Conservation (phyloP, 2,113 vertebrate genomes). For the human region GRCh38 chrY:4444001-4444500, state of each 20-base stretch:
- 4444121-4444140: no score
- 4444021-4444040: no score
- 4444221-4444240: neutral
- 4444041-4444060: no score
- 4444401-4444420: neutral
- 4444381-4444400: neutral
- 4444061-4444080: no score
- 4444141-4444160: no score
- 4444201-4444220: neutral
- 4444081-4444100: no score
- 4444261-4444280: neutral
- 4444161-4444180: neutral
- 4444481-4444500: neutral
- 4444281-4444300: neutral
- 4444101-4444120: no score
- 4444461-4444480: neutral
- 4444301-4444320: neutral
- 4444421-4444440: neutral
- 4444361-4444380: neutral
- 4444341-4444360: neutral
- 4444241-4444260: neutral
- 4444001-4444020: no score
- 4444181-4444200: neutral
- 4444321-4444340: neutral
- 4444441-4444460: neutral